Evolutionary conservation across 2,888 invertebrate species (phyloP), one percentile per base, ranked within the genome.

Genomic region (Agriopis marginaria): DNA sequence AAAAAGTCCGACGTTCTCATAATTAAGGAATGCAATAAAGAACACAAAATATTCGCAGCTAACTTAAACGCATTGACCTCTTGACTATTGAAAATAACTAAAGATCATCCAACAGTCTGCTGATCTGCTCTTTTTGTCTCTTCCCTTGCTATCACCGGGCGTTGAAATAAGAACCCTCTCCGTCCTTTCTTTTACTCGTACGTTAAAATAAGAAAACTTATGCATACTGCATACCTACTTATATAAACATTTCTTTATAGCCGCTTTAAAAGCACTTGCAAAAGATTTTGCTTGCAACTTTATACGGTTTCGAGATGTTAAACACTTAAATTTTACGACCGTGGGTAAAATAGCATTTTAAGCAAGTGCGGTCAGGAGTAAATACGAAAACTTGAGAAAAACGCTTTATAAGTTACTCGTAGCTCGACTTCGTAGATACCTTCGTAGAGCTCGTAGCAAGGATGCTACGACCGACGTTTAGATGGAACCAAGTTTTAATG

Each of bases 381-480:
- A 63, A 50, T 58, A n/a, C 62, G n/a, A 55, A 55, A 56, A 51
- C 65, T 59, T n/a, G 11, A 62, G 51, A 51, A 58, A 67, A 67
- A 58, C 63, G 66, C 40, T 67, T 56, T 40, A 62, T 50, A 51
- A 44, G 49, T 45, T 40, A 39, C 10, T 42, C 42, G 54, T 47
- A 60, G 54, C 45, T 65, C 32, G 49, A 44, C 39, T 54, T 47
- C 44, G 55, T 55, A 56, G 55, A 53, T 45, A 54, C 54, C 42
- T 66, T 50, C 62, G 53, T 55, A 42, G 54, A 47, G 39, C n/a
- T 66, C 49, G 61, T 66, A 66, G 53, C 53, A 45, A 40, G 6
- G n/a, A 49, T n/a, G 44, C 62, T 62, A 62, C 53, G 62, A 32
- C 32, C 32, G 5, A 32, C 32, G 32, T 32, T 3, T 32, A 32